A percentile compares a stretch with the other conserved stretches of the same genome.
These are phyloP conservation scores for Allacma fusca DNA, from an alignment of 2,888 invertebrate species.

Conservation along the genomic window DNA sequence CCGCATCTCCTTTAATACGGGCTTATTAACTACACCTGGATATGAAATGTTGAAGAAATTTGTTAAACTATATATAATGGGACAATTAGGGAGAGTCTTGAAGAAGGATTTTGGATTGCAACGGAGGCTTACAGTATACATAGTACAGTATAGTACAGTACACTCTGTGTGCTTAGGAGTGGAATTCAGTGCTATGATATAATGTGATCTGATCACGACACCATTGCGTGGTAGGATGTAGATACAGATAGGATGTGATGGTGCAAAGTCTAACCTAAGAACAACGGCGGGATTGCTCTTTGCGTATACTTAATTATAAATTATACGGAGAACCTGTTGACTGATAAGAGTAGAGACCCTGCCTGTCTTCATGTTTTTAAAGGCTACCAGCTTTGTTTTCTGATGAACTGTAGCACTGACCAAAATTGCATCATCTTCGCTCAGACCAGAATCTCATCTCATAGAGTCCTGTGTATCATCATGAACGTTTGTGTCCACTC, in stretches of 20 bases:
- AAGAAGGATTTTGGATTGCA: not conserved
- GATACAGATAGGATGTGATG: slow-evolving; percentile 19
- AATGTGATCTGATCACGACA: slow-evolving; percentile 31
- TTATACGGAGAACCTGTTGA: not conserved
- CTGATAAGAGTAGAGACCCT: not conserved
- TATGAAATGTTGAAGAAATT: no score
- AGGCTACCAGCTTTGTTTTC: not conserved
- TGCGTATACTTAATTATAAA: not conserved
- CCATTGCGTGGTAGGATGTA: slow-evolving; percentile 31
- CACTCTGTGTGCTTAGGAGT: not conserved
- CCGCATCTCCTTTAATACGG: no score
- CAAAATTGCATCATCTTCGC: not conserved
- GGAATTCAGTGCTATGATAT: slow-evolving; percentile 6
- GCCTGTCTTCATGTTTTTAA: not conserved
- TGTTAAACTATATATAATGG: no score
- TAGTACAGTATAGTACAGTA: not conserved
- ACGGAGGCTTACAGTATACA: not conserved
- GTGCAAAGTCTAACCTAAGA: slow-evolving; percentile 40
- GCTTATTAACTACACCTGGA: no score
- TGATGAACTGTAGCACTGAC: not conserved
- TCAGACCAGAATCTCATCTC: not conserved
- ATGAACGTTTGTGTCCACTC: not conserved
- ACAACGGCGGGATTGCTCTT: not conserved
- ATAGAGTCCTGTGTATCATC: not conserved
- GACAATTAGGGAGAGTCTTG: no score